Percentiles rank a stretch among this genome's conserved stretches.
Conservation (phyloP, 2,113 vertebrate species). For the Centropus bengalensis region DNA sequence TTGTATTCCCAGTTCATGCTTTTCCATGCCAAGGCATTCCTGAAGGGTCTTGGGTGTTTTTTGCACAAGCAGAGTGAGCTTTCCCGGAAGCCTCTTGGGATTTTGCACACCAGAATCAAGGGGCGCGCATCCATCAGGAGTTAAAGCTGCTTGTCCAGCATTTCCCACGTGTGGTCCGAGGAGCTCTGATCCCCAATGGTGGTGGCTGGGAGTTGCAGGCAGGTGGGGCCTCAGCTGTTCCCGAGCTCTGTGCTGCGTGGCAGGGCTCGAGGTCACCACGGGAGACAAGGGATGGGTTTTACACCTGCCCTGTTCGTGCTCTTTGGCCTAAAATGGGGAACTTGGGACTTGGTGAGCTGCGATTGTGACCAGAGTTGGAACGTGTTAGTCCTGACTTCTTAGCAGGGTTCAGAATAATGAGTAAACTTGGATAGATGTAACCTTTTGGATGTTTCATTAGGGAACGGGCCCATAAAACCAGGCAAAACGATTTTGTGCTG, state of each 20-base stretch:
- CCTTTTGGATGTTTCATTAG: neutral
- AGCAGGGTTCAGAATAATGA: neutral
- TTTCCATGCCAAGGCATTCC: too few species aligned
- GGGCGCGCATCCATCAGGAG: too few species aligned
- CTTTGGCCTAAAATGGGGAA: neutral
- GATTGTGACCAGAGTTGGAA: neutral
- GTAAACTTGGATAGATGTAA: too few species aligned
- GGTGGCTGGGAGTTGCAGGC: fast-evolving
- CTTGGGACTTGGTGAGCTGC: fast-evolving
- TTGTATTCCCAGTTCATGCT: too few species aligned
- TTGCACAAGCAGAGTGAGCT: too few species aligned
- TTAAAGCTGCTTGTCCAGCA: neutral
- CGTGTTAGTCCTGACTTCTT: neutral
- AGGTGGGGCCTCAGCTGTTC: fast-evolving
- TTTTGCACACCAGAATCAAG: neutral
- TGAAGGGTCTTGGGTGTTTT: neutral
- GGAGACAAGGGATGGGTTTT: neutral
- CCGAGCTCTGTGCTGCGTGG: fast-evolving
- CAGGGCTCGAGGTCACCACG: neutral
- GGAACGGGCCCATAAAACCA: neutral
- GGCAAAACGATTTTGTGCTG: neutral
- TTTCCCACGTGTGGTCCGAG: fast-evolving
- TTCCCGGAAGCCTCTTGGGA: neutral
- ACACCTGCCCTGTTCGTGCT: fast-evolving
- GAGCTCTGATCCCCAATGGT: fast-evolving